Percentiles rank a stretch among this genome's conserved stretches.
phyloP scores from a whole-genome alignment of 2,797 vertebrate genomes.

The Benthosema pterotum region DNA sequence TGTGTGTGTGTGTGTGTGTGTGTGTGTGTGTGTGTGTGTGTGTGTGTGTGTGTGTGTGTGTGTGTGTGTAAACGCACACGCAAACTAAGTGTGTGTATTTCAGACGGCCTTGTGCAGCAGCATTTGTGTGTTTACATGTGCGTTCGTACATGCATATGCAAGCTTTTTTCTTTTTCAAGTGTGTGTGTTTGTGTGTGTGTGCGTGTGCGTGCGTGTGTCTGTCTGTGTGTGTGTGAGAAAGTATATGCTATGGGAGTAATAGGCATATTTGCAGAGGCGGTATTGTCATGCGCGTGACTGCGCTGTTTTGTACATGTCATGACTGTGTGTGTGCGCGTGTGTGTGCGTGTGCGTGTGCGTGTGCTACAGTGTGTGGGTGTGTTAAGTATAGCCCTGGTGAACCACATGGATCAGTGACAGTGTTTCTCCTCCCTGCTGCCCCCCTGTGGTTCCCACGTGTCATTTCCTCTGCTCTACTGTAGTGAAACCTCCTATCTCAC shows the following conservation, averaged over 20 bases:
- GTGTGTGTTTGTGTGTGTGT: conserved; percentile 1
- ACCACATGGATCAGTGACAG: too few species aligned
- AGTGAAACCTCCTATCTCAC: too few species aligned
- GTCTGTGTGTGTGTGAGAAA: conserved; percentile 5
- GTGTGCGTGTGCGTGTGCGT: not conserved
- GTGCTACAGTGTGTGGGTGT: not conserved
- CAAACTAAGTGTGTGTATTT: conserved; percentile 15
- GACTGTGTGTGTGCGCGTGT: conserved; percentile 6
- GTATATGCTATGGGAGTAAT: too few species aligned
- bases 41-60: conserved; percentile 1
- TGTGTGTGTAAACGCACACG: too few species aligned
- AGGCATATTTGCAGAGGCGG: too few species aligned
- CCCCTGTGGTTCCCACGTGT: conserved; percentile 28
- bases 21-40: conserved; percentile 15
- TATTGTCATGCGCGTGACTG: not conserved
- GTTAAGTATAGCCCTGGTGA: not conserved
- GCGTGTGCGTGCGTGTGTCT: not conserved
- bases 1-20: not conserved
- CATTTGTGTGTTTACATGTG: conserved; percentile 18
- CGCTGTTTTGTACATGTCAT: not conserved
- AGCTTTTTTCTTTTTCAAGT: too few species aligned
- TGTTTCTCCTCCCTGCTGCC: conserved; percentile 39
- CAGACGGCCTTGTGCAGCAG: too few species aligned
- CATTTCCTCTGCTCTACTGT: conserved; percentile 44
- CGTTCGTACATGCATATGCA: too few species aligned